Evolutionary conservation across 2,888 invertebrate genomes (phyloP).

Genomic region (Biston stratarius): DNA sequence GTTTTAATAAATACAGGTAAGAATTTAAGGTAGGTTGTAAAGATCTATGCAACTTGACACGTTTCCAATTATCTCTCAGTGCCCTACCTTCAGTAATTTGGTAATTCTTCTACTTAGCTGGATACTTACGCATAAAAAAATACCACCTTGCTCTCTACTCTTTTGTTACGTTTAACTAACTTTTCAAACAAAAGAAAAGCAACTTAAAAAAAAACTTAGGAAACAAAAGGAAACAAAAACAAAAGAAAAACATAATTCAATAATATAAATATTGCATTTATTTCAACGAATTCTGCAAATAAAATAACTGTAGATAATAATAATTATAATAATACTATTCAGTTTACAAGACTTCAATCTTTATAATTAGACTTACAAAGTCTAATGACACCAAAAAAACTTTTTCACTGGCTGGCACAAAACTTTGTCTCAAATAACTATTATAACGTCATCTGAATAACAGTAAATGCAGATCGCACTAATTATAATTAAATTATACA

Average conservation of each 20-base stretch:
- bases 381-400: conserved; percentile 63
- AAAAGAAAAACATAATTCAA: conserved; percentile 83
- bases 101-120: conserved; percentile 59
- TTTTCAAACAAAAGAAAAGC: conserved; percentile 52
- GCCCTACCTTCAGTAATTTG: conserved; percentile 65
- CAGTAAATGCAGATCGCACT: conserved; percentile 84
- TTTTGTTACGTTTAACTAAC: conserved; percentile 56
- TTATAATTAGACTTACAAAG: conserved; percentile 64
- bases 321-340: conserved; percentile 86
- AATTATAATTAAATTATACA: conserved; percentile 83
- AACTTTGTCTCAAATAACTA: conserved; percentile 77
- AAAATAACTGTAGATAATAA: conserved; percentile 85
- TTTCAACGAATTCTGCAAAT: conserved; percentile 86
- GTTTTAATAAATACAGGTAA: conserved; percentile 73
- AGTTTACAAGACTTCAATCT: conserved; percentile 81
- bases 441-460: conserved; percentile 79
- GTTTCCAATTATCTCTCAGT: conserved; percentile 56
- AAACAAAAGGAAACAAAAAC: conserved; percentile 73
- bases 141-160: conserved; percentile 44
- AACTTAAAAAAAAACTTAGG: conserved; percentile 60
- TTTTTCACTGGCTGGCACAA: conserved; percentile 81
- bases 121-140: conserved; percentile 57
- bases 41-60: conserved; percentile 47
- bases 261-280: conserved; percentile 87
- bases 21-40: conserved; percentile 54